Percentiles rank a stretch among this genome's conserved stretches.
These are phyloP conservation scores for Trichomycterus rosablanca DNA, from an alignment of 2,113 vertebrate genomes.

Conservation along the genomic window DNA sequence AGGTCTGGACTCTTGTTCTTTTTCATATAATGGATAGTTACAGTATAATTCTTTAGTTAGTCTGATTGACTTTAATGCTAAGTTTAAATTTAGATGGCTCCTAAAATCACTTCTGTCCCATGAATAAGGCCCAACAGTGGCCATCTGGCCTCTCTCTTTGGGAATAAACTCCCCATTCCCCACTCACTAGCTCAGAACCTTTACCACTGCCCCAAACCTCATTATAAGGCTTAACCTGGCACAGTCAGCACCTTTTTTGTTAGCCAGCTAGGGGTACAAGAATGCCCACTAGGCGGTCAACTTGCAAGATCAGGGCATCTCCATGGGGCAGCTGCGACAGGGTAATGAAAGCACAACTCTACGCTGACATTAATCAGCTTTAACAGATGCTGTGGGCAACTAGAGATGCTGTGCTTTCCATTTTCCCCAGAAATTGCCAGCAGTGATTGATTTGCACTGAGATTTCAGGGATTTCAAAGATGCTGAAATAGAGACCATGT, in stretches of 20 bases:
- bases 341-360: conserved; percentile 19
- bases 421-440: not conserved
- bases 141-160: too few relatives aligned
- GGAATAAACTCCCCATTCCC: too few relatives aligned
- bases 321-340: conserved; percentile 11
- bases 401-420: conserved; percentile 5
- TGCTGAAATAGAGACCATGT: conserved; percentile 3
- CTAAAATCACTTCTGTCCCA: too few relatives aligned
- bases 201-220: not conserved
- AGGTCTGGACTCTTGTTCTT: too few relatives aligned
- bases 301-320: conserved; percentile 20
- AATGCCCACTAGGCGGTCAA: not conserved
- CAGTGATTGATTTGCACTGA: not conserved
- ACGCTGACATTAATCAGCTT: conserved; percentile 30
- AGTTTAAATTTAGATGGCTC: too few relatives aligned
- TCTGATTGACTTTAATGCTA: too few relatives aligned
- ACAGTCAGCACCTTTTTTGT: conserved; percentile 12
- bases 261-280: conserved; percentile 1
- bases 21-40: too few relatives aligned
- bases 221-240: conserved; percentile 2
- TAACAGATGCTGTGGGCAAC: conserved; percentile 26
- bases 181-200: too few relatives aligned
- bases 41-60: too few relatives aligned
- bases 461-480: conserved; percentile 6
- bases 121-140: too few relatives aligned